Evolutionary conservation across 1,140 invertebrate genomes (phyloP).

Genomic region (Atopsyche davidsoni): DNA sequence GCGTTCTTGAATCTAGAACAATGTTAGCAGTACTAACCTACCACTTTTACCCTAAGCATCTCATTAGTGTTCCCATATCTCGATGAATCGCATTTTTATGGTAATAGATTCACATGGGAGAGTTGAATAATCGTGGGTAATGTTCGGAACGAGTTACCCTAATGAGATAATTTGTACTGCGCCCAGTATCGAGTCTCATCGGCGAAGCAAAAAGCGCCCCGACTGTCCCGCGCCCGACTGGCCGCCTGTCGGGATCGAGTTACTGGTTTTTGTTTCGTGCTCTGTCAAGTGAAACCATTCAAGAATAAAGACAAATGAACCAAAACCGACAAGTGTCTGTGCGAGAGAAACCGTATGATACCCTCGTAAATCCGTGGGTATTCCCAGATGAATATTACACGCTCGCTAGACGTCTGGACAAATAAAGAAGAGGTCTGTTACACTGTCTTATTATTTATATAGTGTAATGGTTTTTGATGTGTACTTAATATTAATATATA

Average conservation of each 20-base stretch:
- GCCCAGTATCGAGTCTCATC: constrained; percentile 20
- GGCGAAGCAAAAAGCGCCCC: constrained; percentile 6
- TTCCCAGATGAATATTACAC: too few relatives aligned
- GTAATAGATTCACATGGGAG: constrained; percentile 22
- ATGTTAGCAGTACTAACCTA: too few relatives aligned
- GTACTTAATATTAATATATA: too few relatives aligned
- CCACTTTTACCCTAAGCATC: too few relatives aligned
- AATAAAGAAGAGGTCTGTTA: too few relatives aligned
- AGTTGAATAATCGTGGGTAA: constrained; percentile 18
- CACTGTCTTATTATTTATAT: too few relatives aligned
- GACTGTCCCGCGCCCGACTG: constrained; percentile 10
- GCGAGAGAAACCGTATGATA: too few relatives aligned
- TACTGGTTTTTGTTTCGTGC: constrained; percentile 16
- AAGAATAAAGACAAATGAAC: constrained; percentile 5
- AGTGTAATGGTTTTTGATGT: too few relatives aligned
- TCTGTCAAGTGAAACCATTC: constrained; percentile 19
- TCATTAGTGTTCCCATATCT: background rate
- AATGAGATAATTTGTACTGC: constrained; percentile 28
- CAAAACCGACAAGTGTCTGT: background rate
- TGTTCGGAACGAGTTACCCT: constrained; percentile 19
- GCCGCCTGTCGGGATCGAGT: constrained; percentile 19
- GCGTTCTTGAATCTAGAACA: too few relatives aligned
- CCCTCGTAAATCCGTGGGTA: too few relatives aligned
- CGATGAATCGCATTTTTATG: background rate
- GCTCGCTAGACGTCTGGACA: too few relatives aligned